Conservation (phyloP, 1,140 invertebrate species). For the Drosophila neocordata region DNA sequence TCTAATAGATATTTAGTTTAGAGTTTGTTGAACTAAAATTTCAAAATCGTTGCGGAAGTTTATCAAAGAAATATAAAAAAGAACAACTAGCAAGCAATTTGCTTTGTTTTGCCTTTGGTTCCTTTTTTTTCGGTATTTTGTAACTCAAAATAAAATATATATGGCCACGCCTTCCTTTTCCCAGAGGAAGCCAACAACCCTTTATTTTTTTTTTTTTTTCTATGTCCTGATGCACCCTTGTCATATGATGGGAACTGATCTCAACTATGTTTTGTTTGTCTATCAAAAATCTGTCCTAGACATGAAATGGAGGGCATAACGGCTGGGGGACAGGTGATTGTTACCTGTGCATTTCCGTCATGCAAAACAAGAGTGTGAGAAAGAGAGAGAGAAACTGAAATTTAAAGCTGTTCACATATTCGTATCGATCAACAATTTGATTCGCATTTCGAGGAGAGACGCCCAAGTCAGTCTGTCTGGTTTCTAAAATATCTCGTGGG, state of each 20-base stretch:
- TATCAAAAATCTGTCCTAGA: conserved; percentile 49
- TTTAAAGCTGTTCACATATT: conserved; percentile 31
- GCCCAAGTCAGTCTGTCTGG: conserved; percentile 18
- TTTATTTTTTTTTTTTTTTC: conserved; percentile 15
- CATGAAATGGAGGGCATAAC: neutral
- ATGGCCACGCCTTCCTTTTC: conserved; percentile 16
- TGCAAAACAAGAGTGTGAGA: conserved; percentile 42
- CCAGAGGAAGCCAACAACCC: conserved; percentile 27
- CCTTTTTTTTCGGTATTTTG: neutral
- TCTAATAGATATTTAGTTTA: neutral
- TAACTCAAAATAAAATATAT: conserved; percentile 42
- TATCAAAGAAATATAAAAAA: neutral
- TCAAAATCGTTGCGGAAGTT: conserved; percentile 12
- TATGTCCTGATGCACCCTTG: conserved; percentile 14
- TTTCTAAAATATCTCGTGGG: conserved; percentile 44
- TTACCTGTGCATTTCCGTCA: conserved; percentile 20
- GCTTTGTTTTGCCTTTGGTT: conserved; percentile 23
- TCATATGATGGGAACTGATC: conserved; percentile 15
- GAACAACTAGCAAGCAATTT: neutral
- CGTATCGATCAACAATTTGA: conserved; percentile 72
- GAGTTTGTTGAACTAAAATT: conserved; percentile 7
- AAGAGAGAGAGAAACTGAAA: neutral
- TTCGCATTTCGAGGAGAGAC: conserved; percentile 59
- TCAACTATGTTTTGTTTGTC: conserved; percentile 21
- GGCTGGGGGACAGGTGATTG: conserved; percentile 12